Percentiles rank a stretch among this genome's conserved stretches.
These are phyloP conservation scores for Drosophila parvula DNA, from an alignment of 1,140 invertebrate genomes.

Conservation along the genomic window DNA sequence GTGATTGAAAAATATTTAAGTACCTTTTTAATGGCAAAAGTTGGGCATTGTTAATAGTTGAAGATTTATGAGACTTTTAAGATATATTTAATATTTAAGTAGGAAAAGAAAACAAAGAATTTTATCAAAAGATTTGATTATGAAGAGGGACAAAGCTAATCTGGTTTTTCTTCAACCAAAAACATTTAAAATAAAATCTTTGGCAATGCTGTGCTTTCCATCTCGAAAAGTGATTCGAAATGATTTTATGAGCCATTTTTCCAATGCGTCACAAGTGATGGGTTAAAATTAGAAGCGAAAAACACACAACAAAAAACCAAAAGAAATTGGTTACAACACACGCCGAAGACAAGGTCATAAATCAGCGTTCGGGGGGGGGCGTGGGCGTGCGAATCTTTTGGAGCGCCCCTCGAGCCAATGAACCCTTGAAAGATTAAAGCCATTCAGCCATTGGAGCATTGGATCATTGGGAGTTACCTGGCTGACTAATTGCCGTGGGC, in stretches of 20 bases:
- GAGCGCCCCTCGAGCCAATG: constrained; percentile 47
- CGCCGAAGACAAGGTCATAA: constrained; percentile 57
- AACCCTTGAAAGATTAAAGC: constrained; percentile 20
- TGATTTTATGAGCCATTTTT: constrained; percentile 23
- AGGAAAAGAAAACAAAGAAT: not conserved
- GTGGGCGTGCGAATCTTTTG: constrained; percentile 70
- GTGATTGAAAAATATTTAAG: too few species aligned
- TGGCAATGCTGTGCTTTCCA: not conserved
- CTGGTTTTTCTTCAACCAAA: too few species aligned
- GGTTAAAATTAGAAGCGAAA: constrained; percentile 38
- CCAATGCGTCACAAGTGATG: constrained; percentile 20
- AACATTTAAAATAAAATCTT: constrained; percentile 2
- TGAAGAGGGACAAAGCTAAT: too few species aligned
- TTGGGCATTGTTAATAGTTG: not conserved
- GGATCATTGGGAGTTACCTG: constrained; percentile 41
- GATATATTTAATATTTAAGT: not conserved
- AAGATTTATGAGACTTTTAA: not conserved
- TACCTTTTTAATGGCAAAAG: too few species aligned
- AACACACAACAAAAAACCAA: constrained; percentile 2
- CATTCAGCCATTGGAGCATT: constrained; percentile 28
- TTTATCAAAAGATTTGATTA: not conserved
- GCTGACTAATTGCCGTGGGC: constrained; percentile 67
- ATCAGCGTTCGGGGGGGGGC: constrained; percentile 41
- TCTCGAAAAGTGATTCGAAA: constrained; percentile 5
- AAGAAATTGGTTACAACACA: constrained; percentile 68